phyloP scores from a whole-genome alignment of 2,888 invertebrate species.

The Rhamphomyia laevipes region DNA sequence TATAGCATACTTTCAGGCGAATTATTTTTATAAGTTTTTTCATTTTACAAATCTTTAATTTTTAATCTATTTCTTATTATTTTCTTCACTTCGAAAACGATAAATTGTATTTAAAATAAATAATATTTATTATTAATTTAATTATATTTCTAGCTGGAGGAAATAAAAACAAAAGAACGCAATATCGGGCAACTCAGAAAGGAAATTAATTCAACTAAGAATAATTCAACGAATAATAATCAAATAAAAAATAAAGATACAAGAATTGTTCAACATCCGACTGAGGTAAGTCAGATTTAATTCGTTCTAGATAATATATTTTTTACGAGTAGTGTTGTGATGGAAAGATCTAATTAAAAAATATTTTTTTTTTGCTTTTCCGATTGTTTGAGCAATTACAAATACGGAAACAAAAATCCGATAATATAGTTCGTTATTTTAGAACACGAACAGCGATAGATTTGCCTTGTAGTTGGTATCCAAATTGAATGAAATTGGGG shows the following conservation, averaged over 20 bases:
- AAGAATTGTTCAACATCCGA: slow-evolving; percentile 29
- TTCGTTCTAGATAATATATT: too few species aligned
- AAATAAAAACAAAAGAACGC: slow-evolving; percentile 58
- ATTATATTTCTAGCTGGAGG: slow-evolving; percentile 48
- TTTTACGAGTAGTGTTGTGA: too few species aligned
- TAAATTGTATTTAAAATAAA: too few species aligned
- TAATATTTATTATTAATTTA: slow-evolving; percentile 5
- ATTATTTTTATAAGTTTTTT: slow-evolving; percentile 11
- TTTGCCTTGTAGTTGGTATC: too few species aligned
- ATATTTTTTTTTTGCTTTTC: too few species aligned
- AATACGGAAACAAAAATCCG: too few species aligned
- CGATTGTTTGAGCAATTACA: too few species aligned
- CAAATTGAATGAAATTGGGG: too few species aligned
- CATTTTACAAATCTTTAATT: slow-evolving; percentile 1
- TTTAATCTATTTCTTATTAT: neutral
- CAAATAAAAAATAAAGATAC: slow-evolving; percentile 22
- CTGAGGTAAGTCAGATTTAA: slow-evolving; percentile 30
- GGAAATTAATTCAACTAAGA: slow-evolving; percentile 33
- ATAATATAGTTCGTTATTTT: too few species aligned
- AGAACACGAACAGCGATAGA: too few species aligned
- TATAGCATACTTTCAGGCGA: slow-evolving; percentile 5
- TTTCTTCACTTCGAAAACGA: too few species aligned
- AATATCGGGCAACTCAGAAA: slow-evolving; percentile 44
- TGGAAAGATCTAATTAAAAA: too few species aligned
- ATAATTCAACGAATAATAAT: slow-evolving; percentile 25